These are phyloP conservation scores for Dromiciops gliroides DNA, from an alignment of 2,113 vertebrate species.

Conservation along the genomic window DNA sequence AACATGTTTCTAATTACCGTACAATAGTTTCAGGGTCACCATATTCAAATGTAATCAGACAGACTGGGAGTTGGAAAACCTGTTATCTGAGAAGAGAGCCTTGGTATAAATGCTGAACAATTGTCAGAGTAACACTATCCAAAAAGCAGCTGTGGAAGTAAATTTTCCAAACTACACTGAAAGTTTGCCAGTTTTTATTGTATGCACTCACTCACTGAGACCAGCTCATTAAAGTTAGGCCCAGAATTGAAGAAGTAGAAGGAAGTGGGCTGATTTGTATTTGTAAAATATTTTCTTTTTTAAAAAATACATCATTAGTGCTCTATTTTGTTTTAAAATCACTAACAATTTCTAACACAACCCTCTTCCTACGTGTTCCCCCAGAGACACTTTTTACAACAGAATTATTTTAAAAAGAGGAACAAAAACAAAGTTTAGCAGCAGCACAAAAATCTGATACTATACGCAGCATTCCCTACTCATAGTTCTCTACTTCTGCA, in stretches of 20 bases:
- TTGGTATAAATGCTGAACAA: conserved; percentile 34
- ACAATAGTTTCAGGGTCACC: conserved; percentile 28
- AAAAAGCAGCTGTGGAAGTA: not conserved
- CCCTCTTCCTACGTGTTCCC: not conserved
- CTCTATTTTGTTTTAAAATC: not conserved
- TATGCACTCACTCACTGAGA: not conserved
- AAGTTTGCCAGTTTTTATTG: not conserved
- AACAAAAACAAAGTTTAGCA: not conserved
- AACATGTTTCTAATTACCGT: conserved; percentile 34
- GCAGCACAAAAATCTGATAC: not conserved
- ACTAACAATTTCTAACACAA: not conserved
- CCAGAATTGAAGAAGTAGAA: not conserved
- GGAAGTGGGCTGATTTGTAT: not conserved
- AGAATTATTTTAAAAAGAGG: no score
- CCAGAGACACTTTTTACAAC: not conserved
- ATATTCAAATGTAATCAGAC: conserved; percentile 32
- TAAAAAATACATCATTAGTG: not conserved
- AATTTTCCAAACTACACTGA: not conserved
- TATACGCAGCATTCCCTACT: not conserved
- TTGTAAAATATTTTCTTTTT: not conserved
- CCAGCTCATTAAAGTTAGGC: not conserved
- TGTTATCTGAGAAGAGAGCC: conserved; percentile 31
- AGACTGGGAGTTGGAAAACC: conserved; percentile 24
- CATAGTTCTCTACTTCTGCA: not conserved
- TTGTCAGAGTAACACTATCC: not conserved